Conservation (phyloP, 2,113 vertebrate genomes). For the Sylvilagus bachmani region DNA sequence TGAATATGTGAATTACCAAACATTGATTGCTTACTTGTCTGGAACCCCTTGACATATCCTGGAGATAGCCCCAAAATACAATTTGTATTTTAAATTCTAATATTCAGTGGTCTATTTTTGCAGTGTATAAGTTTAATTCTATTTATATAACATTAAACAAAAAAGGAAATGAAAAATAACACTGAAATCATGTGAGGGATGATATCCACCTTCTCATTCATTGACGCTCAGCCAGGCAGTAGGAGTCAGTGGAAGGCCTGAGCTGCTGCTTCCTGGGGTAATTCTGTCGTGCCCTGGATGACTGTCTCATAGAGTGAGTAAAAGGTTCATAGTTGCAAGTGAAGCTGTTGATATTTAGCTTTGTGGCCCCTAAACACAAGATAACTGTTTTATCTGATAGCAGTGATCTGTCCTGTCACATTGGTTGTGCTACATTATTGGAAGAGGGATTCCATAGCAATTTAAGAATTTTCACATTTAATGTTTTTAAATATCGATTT, state of each 20-base stretch:
- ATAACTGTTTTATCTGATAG: not conserved
- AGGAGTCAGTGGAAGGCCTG: not conserved
- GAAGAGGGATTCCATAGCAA: not conserved
- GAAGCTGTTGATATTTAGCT: not conserved
- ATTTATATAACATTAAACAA: not conserved
- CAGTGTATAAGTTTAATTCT: not conserved
- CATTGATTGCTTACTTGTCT: constrained; percentile 18
- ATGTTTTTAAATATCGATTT: too few relatives aligned
- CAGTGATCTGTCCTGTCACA: not conserved
- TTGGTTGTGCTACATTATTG: not conserved
- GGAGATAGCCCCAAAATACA: not conserved
- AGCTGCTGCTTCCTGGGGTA: not conserved
- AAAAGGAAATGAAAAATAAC: not conserved
- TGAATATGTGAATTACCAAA: not conserved
- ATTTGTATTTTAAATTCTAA: constrained; percentile 38
- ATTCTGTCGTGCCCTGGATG: not conserved
- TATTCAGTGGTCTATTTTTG: not conserved
- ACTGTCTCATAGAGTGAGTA: not conserved
- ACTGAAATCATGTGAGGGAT: not conserved
- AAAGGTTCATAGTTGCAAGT: not conserved
- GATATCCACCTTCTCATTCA: not conserved
- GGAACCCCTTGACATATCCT: not conserved
- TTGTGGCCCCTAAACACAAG: not conserved
- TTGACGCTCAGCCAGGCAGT: not conserved
- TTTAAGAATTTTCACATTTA: not conserved